Evolutionary conservation across 64 coral and sea anemone species (phyloP).

Genomic region (Porites lutea): DNA sequence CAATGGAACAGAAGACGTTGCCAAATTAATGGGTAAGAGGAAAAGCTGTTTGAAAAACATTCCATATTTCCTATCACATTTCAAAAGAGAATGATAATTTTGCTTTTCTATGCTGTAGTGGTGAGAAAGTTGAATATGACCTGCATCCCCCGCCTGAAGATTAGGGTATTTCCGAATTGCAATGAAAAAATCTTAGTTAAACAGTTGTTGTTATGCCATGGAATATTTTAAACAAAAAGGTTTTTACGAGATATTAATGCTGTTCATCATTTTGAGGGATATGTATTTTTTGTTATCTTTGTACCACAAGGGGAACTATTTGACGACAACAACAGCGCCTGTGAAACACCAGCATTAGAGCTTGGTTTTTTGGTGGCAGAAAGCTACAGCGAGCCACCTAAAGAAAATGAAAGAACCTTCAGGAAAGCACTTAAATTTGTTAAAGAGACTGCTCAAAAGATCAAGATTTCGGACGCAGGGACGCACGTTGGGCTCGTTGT

Average conservation of each 20-base stretch:
- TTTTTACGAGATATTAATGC: too few species aligned
- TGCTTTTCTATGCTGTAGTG: too few species aligned
- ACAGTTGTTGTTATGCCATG: too few species aligned
- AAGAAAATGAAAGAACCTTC: neutral
- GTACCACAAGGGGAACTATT: conserved; percentile 14
- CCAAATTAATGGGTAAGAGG: conserved; percentile 30
- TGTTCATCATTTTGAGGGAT: too few species aligned
- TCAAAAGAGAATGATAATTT: too few species aligned
- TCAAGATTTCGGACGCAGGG: conserved; percentile 40
- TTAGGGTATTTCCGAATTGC: too few species aligned
- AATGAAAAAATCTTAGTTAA: too few species aligned
- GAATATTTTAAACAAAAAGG: too few species aligned
- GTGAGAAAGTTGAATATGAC: too few species aligned
- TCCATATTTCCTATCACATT: neutral
- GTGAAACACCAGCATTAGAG: conserved; percentile 12
- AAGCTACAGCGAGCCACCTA: neutral
- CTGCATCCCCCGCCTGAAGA: too few species aligned
- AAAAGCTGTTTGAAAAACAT: neutral
- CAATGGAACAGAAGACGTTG: conserved; percentile 30
- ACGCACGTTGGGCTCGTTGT: conserved; percentile 50
- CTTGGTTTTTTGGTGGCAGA: conserved; percentile 47
- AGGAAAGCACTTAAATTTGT: conserved; percentile 43
- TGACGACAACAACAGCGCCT: conserved; percentile 21
- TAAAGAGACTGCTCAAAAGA: neutral
- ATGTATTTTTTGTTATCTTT: neutral